Percentiles rank a stretch among this genome's conserved stretches.
phyloP scores from a whole-genome alignment of 1,140 invertebrate genomes.

The Conopomorpha cramerella region DNA sequence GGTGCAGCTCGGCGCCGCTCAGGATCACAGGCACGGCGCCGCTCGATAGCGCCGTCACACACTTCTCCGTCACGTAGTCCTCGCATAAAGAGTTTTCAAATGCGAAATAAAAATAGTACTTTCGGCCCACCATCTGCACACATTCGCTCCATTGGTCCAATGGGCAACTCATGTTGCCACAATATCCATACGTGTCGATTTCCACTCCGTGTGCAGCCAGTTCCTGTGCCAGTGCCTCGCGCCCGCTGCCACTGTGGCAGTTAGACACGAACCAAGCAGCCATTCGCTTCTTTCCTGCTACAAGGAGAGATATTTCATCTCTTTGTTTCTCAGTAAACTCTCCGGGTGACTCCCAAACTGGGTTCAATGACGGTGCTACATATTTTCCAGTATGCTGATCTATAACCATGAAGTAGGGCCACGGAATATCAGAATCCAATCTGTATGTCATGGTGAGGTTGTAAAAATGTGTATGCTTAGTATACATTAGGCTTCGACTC shows the following conservation, averaged over 20 bases:
- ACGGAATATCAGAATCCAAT: constrained; percentile 65
- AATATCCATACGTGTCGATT: not conserved
- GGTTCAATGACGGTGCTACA: not conserved
- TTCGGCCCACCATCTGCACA: constrained; percentile 14
- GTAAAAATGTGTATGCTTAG: no score
- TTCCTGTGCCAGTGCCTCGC: constrained; percentile 41
- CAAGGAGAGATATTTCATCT: no score
- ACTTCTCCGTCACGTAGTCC: constrained; percentile 66
- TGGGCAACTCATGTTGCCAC: no score
- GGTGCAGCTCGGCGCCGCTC: constrained; percentile 62
- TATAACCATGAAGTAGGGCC: constrained; percentile 61
- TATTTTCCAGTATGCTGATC: constrained; percentile 6
- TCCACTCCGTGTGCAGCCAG: not conserved
- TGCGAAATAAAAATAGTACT: constrained; percentile 68
- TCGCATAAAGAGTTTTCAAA: constrained; percentile 65
- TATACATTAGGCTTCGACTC: constrained; percentile 32
- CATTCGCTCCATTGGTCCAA: not conserved
- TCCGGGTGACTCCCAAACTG: not conserved
- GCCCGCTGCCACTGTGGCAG: constrained; percentile 57
- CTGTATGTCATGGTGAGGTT: constrained; percentile 69
- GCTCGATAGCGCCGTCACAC: constrained; percentile 42
- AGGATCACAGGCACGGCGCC: constrained; percentile 63
- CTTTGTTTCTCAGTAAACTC: constrained; percentile 3
- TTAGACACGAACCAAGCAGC: constrained; percentile 68
- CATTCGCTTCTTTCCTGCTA: no score